Conservation (phyloP, 2,888 invertebrate species). For the Clistopyga incitator region DNA sequence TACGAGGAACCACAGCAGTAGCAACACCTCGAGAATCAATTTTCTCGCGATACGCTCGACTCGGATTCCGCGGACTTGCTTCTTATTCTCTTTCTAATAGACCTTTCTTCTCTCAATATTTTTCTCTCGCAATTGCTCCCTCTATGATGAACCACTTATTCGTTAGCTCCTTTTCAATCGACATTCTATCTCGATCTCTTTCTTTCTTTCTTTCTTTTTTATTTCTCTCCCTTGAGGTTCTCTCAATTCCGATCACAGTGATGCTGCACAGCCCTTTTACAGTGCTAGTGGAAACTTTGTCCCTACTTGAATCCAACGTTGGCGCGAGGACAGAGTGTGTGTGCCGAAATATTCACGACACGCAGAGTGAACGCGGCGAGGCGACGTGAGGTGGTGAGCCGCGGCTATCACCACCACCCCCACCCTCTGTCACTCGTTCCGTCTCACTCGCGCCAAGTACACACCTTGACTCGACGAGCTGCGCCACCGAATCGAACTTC, state of each 20-base stretch:
- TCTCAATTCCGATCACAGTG: background rate
- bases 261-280: background rate
- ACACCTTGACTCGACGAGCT: conserved; percentile 36
- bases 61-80: background rate
- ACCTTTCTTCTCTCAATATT: background rate
- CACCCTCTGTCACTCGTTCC: background rate
- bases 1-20: conserved; percentile 11
- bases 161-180: conserved; percentile 11
- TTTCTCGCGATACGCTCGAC: conserved; percentile 9
- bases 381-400: conserved; percentile 3
- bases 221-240: background rate
- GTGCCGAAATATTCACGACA: background rate
- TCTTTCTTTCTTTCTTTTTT: too few species aligned
- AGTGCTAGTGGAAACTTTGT: background rate
- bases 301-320: background rate
- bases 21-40: conserved; percentile 41
- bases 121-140: conserved; percentile 9
- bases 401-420: background rate
- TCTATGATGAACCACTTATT: conserved; percentile 4
- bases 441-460: conserved; percentile 27
- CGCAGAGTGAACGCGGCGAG: background rate
- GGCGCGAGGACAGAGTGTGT: background rate
- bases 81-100: background rate
- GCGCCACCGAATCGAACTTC: conserved; percentile 28
- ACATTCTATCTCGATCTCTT: background rate